Percentiles rank a stretch among this genome's conserved stretches.
phyloP scores from a whole-genome alignment of 2,113 vertebrate genomes.

The human region GRCh38 chr7:50144001-50144500 shows the following conservation, averaged over 20 bases:
- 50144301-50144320: not conserved
- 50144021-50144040: not conserved
- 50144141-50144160: no score
- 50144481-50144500: not conserved
- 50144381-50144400: fast-evolving
- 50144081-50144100: not conserved
- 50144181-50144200: not conserved
- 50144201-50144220: not conserved
- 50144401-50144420: not conserved
- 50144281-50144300: not conserved
- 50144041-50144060: not conserved
- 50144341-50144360: not conserved
- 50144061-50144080: not conserved
- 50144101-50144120: not conserved
- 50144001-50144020: not conserved
- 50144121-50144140: not conserved
- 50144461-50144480: not conserved
- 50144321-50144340: not conserved
- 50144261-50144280: not conserved
- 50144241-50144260: not conserved
- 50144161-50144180: fast-evolving
- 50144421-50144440: not conserved
- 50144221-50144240: not conserved
- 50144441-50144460: not conserved
- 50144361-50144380: fast-evolving